Evolutionary conservation across 2,797 vertebrate genomes (phyloP).

Genomic region (Parambassis ranga): DNA sequence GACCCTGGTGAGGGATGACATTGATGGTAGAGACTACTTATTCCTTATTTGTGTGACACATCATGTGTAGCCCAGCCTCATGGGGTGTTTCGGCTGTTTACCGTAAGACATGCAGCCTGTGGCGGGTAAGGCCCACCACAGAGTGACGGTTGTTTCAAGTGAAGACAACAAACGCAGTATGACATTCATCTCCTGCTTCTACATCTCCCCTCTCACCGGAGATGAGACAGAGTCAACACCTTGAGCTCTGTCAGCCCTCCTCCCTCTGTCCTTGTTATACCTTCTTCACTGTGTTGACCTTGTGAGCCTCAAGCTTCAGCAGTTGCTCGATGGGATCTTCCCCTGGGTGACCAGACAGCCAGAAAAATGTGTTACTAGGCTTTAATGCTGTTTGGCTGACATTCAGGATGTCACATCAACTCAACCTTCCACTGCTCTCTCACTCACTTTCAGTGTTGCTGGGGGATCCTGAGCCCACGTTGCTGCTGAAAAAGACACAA

Average conservation of each 20-base stretch:
- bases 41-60: too few relatives aligned
- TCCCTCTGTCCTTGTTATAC: constrained; percentile 67
- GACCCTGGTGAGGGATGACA: too few relatives aligned
- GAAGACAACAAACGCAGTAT: background rate
- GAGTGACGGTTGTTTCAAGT: background rate
- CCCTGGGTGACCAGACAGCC: constrained; percentile 58
- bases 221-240: background rate
- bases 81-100: too few relatives aligned
- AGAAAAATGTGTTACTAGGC: constrained; percentile 36
- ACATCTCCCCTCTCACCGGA: background rate
- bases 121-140: too few relatives aligned
- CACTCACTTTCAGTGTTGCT: constrained; percentile 67
- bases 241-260: constrained; percentile 2
- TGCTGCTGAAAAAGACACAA: constrained; percentile 29
- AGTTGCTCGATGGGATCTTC: constrained; percentile 88
- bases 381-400: constrained; percentile 29
- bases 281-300: constrained; percentile 88
- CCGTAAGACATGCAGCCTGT: too few relatives aligned
- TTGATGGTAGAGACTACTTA: too few relatives aligned
- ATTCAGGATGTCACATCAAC: constrained; percentile 45
- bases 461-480: constrained; percentile 24
- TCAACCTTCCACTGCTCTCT: constrained; percentile 30
- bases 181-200: background rate
- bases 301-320: constrained; percentile 84
- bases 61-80: too few relatives aligned